Evolutionary conservation across 2,113 vertebrate species (phyloP), one percentile per base, ranked within the genome.

Genomic region (Odobenus rosmarus): DNA sequence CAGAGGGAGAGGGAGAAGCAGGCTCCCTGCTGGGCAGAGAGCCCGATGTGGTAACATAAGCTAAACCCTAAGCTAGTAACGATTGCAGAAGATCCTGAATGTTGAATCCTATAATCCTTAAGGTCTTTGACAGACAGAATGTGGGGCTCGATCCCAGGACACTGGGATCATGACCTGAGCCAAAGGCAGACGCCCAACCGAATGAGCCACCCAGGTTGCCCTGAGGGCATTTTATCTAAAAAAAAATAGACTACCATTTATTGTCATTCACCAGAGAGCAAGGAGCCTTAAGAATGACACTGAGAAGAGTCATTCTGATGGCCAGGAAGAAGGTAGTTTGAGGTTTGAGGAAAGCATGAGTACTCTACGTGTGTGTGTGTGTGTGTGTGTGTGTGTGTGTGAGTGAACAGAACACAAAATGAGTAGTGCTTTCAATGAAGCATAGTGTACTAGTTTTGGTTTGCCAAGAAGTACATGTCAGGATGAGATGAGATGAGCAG

Each of bases 391-490:
- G 13, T 67, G 36, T 90, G 49, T 57, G 36, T 3, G 72, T 7
- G 16, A 16, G 7, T 61, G 19, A 39, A 83, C 9, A 77, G 51
- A 96, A 88, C 23, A 89, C 4, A 36, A 79, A 64, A 72, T 74
- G 26, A 59, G 21, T 53, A 77, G 36, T 55, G 21, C 67, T 89
- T 88, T 84, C 77, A 39, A 7, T 72, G 19, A 90, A 7, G 59
- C 24, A 39, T 21, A 39, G 6, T 15, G 16, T 79, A 59, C 71
- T 85, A 53, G 49, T 90, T 90, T 39, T 71, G 14, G 7, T 88
- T 51, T 95, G 31, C 28, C 76, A 82, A 97, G 49, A 80, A 84
- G 51, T 51, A 91, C 64, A 36, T 93, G 14, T n/a, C 42, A 91
- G 93, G 76, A 88, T 31, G 89, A 7, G 23, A 81, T 46, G 49